Conservation (phyloP, 2,888 invertebrate genomes). For the Drosophila nigricruria region DNA sequence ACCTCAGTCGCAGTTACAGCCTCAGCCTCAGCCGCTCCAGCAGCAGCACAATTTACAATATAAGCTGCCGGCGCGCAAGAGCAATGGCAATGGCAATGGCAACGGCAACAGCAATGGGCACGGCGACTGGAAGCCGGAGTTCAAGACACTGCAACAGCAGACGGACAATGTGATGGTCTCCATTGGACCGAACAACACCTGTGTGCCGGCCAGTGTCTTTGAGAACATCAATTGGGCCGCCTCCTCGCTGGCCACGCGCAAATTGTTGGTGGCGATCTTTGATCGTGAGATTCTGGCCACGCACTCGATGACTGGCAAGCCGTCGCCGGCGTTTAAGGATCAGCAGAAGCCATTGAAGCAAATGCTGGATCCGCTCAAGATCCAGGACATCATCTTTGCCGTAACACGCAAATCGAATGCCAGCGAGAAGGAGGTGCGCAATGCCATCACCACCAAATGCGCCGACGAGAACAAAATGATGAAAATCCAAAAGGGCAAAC, state of each 20-base stretch:
- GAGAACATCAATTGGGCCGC: conserved; percentile 87
- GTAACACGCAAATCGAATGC: conserved; percentile 87
- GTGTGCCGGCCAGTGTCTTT: conserved; percentile 84
- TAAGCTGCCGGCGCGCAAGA: conserved; percentile 40
- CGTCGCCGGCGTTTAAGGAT: conserved; percentile 86
- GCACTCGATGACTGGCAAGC: conserved; percentile 88
- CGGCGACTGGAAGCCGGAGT: neutral
- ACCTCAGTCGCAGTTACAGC: conserved; percentile 2
- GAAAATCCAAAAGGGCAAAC: conserved; percentile 84
- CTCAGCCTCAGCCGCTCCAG: neutral
- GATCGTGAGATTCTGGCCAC: conserved; percentile 87
- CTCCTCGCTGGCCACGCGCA: conserved; percentile 87
- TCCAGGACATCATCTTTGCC: conserved; percentile 87
- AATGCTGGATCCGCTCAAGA: conserved; percentile 86
- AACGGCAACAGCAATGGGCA: no score
- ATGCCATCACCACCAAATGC: conserved; percentile 88
- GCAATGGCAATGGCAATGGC: neutral
- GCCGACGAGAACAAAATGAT: conserved; percentile 88
- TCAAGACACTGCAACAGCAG: conserved; percentile 8
- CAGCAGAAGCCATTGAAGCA: conserved; percentile 82
- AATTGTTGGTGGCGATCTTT: conserved; percentile 87
- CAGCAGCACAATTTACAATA: conserved; percentile 28
- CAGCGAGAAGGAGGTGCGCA: conserved; percentile 87
- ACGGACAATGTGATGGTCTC: conserved; percentile 71
- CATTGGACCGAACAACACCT: conserved; percentile 85